Base-by-base conservation (phyloP, 2,888 invertebrate species). In the Meghimatium bilineatum region DNA sequence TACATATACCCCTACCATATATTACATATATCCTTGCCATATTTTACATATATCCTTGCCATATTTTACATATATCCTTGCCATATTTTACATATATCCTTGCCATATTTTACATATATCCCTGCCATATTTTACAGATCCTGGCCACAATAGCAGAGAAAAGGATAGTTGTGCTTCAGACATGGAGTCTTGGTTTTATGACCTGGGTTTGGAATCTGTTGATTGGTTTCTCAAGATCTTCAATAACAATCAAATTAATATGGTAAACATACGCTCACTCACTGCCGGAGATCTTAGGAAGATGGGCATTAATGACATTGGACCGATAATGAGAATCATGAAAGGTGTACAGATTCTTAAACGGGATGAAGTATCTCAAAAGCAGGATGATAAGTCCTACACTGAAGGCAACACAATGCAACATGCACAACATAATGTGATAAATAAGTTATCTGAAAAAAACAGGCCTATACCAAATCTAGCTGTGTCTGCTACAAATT, bases 191-290 rank as follows among this genome's bases (percentile, higher is more conserved):
- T 86, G 86, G 86, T 79, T 86, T 14, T 63, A 77, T 14, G 49
- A 38, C 23, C 72, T 92, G 36, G 89, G 90, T 36, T 81, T 92
- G 17, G 82, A 87, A 69, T 89, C 91, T 81, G 87, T 88, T 49
- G 88, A 90, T 20, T 88, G 87, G 56, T 92, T 91, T 85, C 87
- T 90, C 10, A 56, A 88, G 29, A 86, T 92, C 34, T 92, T 92
- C 87, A 88, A 89, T 76, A 88, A 90, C 72, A 89, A 92, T 86
- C 90, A 92, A 79, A 89, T 92, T 44, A 91, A 92, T 80, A 89
- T 92, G 86, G 86, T 87, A 8, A 89, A 89, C 67, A 71, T 92
- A 32, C 85, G 88, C 66, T 87, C 89, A 44, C 86, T 92, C 82
- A 89, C 90, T 69, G 88, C 89, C 29, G 83, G 88, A 23, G 89